Evolutionary conservation across 2,797 vertebrate genomes (phyloP).

Genomic region (Meriones psammophilus): DNA sequence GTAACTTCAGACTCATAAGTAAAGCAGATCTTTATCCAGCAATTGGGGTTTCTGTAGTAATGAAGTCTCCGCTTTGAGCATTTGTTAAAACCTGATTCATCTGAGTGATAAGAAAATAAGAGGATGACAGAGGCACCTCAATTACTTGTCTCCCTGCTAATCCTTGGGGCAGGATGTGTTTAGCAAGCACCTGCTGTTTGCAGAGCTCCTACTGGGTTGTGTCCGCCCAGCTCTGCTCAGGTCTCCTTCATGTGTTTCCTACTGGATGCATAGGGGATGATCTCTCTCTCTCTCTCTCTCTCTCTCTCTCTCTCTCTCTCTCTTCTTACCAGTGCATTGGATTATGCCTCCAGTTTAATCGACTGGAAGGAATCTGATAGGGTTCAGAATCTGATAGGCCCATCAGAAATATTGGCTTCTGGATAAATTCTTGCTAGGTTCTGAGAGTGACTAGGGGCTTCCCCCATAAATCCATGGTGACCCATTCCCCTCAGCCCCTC

Average conservation of each 20-base stretch:
- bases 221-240: fast-evolving
- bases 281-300: no score
- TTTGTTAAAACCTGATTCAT: constrained; percentile 49
- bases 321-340: not conserved
- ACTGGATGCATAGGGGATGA: no score
- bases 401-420: constrained; percentile 4
- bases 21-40: constrained; percentile 38
- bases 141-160: not conserved
- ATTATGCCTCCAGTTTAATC: constrained; percentile 66
- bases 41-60: not conserved
- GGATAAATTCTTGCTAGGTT: not conserved
- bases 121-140: constrained; percentile 10
- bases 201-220: not conserved
- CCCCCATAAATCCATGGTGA: not conserved
- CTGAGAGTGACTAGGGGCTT: not conserved
- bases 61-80: constrained; percentile 10
- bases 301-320: no score
- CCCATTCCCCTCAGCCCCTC: not conserved
- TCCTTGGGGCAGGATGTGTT: not conserved
- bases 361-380: constrained; percentile 30
- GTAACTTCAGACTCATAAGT: not conserved
- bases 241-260: not conserved
- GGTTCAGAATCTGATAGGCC: no score
- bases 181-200: not conserved
- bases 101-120: constrained; percentile 29